Evolutionary conservation across 2,797 vertebrate genomes (phyloP).

Genomic region (Neosilurus hyrtlii): DNA sequence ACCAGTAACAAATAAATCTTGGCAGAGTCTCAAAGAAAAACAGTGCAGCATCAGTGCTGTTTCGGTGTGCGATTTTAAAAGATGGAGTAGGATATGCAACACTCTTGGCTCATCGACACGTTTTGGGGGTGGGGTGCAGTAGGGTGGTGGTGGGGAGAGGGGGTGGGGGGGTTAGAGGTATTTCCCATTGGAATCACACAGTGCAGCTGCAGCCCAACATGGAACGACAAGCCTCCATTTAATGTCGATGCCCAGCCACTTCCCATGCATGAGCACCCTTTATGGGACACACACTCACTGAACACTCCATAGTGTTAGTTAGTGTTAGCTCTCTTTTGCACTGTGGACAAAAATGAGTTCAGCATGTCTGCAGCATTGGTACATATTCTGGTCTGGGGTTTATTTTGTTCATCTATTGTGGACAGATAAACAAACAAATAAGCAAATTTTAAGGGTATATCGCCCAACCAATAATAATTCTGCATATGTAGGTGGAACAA

Average conservation of each 20-base stretch:
- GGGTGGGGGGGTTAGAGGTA: conserved; percentile 44
- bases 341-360: neutral
- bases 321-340: neutral
- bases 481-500: neutral
- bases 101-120: neutral
- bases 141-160: conserved; percentile 17
- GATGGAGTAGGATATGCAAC: conserved; percentile 12
- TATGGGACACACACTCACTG: conserved; percentile 20
- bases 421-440: neutral
- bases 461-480: neutral
- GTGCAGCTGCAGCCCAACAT: conserved; percentile 57
- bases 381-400: neutral
- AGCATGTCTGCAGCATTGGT: neutral
- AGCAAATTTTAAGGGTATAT: neutral
- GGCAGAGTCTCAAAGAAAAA: neutral
- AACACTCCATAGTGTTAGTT: neutral
- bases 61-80: conserved; percentile 10
- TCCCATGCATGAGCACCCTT: conserved; percentile 24
- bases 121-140: no score
- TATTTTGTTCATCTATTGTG: neutral
- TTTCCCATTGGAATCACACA: conserved; percentile 56
- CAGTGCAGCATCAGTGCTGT: neutral
- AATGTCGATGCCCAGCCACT: conserved; percentile 26
- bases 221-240: conserved; percentile 48
- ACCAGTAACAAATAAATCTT: neutral